phyloP scores from a whole-genome alignment of 1,140 invertebrate genomes.

The Cotesia chilonis region DNA sequence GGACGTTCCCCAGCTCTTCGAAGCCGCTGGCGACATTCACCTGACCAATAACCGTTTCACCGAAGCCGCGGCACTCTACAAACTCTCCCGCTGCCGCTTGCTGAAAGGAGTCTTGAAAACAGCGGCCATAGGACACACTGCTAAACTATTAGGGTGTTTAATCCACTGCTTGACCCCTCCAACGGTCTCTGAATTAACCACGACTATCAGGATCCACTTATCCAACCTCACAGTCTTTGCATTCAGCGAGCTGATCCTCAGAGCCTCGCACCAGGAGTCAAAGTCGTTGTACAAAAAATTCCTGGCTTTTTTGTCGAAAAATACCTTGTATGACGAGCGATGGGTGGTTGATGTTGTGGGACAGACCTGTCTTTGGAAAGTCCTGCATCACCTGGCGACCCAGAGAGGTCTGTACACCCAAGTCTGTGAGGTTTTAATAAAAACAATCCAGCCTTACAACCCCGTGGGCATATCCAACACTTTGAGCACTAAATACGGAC shows the following conservation, averaged over 20 bases:
- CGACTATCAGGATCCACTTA: slow-evolving; percentile 73
- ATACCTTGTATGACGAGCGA: slow-evolving; percentile 76
- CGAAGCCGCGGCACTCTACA: slow-evolving; percentile 76
- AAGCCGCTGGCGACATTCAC: slow-evolving; percentile 77
- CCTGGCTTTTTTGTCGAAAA: slow-evolving; percentile 73
- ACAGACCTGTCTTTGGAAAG: slow-evolving; percentile 71
- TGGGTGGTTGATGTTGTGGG: slow-evolving; percentile 72
- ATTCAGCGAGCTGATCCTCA: slow-evolving; percentile 71
- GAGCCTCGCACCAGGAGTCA: slow-evolving; percentile 55
- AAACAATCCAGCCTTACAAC: slow-evolving; percentile 52
- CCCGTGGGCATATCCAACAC: slow-evolving; percentile 45
- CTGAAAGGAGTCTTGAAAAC: slow-evolving; percentile 78
- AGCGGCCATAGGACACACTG: slow-evolving; percentile 75
- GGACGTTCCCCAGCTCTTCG: slow-evolving; percentile 75
- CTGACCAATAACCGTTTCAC: slow-evolving; percentile 72
- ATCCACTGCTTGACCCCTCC: slow-evolving; percentile 68
- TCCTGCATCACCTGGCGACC: slow-evolving; percentile 69
- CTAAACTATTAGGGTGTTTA: slow-evolving; percentile 73
- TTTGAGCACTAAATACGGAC: slow-evolving; percentile 58
- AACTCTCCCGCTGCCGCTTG: slow-evolving; percentile 74
- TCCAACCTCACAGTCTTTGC: slow-evolving; percentile 76
- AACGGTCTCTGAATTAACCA: slow-evolving; percentile 68
- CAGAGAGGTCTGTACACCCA: slow-evolving; percentile 69
- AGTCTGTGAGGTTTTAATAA: slow-evolving; percentile 66
- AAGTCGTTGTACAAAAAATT: slow-evolving; percentile 66